Evolutionary conservation across 2,113 vertebrate genomes (phyloP), one percentile per base, ranked within the genome.

Genomic region (Tautogolabrus adspersus): DNA sequence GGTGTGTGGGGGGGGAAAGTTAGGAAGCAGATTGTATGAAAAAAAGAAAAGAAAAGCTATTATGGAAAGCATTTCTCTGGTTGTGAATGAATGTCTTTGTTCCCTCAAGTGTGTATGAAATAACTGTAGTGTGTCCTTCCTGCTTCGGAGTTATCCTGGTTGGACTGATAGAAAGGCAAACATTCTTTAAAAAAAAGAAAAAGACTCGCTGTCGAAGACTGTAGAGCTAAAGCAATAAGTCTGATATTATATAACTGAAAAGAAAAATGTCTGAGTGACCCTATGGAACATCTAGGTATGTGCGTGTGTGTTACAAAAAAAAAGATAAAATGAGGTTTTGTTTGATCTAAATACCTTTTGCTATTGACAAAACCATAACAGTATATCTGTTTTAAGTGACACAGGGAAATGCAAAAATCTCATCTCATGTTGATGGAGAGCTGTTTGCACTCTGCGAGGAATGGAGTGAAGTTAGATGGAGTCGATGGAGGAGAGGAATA

Each of bases 381-480:
- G 44, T 88, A 84, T 77, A 82, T 87, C 86, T 79, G 73, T 81
- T 82, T 64, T 76, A 83, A 77, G 71, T 81, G 86, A 80, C 67
- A 13, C 2, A 55, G 11, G 63, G 75, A 85, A 79, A 83, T 70
- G 64, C 76, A 75, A 51, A 84, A 71, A 70, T 71, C 79, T 76
- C 87, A 79, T 86, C 78, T 83, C 44, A 5, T 60, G 81, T 72
- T 92, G 88, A 92, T 79, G 86, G 69, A 89, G 82, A 60, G 76
- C 80, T 87, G 81, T 84, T 84, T 92, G 81, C 87, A 81, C 83
- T 90, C 52, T 42, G 59, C 16, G 52, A 78, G 58, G n/a, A 86
- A 89, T 72, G 72, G 78, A 75, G 55, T 22, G 66, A 75, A 72
- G 72, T 82, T 73, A 59, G 75, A 86, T 72, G 59, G 79, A 79